Evolutionary conservation across 2,113 vertebrate genomes (phyloP).

Genomic region (Lutjanus erythropterus): DNA sequence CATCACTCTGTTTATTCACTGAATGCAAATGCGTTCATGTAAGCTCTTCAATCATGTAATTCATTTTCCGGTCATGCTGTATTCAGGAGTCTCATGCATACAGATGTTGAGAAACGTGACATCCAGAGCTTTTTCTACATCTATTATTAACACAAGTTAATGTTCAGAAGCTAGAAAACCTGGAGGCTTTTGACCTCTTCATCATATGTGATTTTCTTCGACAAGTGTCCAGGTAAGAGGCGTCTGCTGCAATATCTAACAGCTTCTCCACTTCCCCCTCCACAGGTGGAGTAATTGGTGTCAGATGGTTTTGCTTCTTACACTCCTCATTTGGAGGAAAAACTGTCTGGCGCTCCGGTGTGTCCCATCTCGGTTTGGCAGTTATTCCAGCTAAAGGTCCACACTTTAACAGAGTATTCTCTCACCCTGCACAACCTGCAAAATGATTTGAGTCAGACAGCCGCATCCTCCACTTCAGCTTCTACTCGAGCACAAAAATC

Average conservation of each 20-base stretch:
- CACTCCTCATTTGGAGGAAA: slow-evolving; percentile 41
- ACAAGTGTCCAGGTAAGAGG: slow-evolving; percentile 48
- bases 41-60: slow-evolving; percentile 1
- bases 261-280: slow-evolving; percentile 10
- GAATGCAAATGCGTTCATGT: slow-evolving; percentile 34
- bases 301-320: slow-evolving; percentile 54
- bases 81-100: slow-evolving; percentile 4
- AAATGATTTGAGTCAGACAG: slow-evolving; percentile 37
- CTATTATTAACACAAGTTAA: slow-evolving; percentile 36
- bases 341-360: slow-evolving; percentile 20
- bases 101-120: slow-evolving; percentile 32
- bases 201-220: slow-evolving; percentile 29
- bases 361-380: slow-evolving; percentile 32
- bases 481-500: slow-evolving; percentile 34
- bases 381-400: slow-evolving; percentile 37
- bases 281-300: slow-evolving; percentile 52
- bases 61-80: slow-evolving; percentile 10
- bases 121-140: slow-evolving; percentile 30
- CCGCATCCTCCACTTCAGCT: slow-evolving; percentile 34
- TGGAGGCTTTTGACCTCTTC: slow-evolving; percentile 28
- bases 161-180: slow-evolving; percentile 27
- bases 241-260: slow-evolving; percentile 21
- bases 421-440: slow-evolving; percentile 35
- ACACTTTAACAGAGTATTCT: slow-evolving; percentile 37
- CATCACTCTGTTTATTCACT: slow-evolving; percentile 23